Conservation (phyloP, 1,140 invertebrate species). For the Scaptomyza graminum region DNA sequence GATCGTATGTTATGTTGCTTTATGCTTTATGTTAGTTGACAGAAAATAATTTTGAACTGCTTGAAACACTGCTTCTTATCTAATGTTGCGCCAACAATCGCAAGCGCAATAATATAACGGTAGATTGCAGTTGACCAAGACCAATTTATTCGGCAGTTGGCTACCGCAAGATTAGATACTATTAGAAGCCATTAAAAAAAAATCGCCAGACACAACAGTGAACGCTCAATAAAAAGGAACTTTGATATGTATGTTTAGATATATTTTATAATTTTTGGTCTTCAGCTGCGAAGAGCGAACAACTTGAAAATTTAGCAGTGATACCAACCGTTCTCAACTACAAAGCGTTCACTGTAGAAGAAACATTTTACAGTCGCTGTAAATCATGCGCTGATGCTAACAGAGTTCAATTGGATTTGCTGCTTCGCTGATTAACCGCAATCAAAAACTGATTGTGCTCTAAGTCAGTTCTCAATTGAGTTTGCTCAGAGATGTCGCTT, state of each 20-base stretch:
- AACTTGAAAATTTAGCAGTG: too few relatives aligned
- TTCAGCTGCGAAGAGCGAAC: too few relatives aligned
- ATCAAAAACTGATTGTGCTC: conserved; percentile 26
- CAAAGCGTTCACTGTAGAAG: too few relatives aligned
- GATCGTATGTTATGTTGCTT: too few relatives aligned
- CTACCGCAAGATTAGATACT: conserved; percentile 28
- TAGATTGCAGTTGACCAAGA: conserved; percentile 21
- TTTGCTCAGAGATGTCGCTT: conserved; percentile 33
- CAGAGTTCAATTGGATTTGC: conserved; percentile 28
- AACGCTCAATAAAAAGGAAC: neutral
- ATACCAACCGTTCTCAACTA: too few relatives aligned
- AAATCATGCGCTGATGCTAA: neutral
- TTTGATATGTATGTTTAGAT: too few relatives aligned
- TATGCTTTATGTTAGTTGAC: neutral
- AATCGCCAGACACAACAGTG: neutral
- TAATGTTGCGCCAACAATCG: neutral
- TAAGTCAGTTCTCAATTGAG: conserved; percentile 1
- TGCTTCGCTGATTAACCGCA: neutral
- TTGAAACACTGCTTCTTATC: too few relatives aligned
- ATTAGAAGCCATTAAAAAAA: conserved; percentile 13
- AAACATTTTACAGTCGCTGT: neutral
- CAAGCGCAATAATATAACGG: neutral
- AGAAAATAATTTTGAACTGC: neutral
- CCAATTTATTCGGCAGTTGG: neutral
- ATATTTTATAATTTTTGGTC: too few relatives aligned